Conservation (phyloP, 1,140 invertebrate genomes). For the Rhysida immarginata region DNA sequence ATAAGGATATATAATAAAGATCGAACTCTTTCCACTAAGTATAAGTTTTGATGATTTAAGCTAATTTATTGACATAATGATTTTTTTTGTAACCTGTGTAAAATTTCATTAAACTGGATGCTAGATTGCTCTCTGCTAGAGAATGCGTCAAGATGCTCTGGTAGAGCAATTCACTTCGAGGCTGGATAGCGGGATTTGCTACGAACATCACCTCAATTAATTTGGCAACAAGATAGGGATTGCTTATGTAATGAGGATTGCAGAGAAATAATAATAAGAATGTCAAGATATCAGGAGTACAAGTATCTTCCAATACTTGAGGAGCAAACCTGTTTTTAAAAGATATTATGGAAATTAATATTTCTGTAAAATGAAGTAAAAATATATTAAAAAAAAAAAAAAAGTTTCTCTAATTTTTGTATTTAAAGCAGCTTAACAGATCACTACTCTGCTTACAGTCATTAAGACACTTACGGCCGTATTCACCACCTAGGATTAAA, state of each 20-base stretch:
- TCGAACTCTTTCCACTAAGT: background rate
- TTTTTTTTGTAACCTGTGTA: constrained; percentile 73
- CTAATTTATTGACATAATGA: too few species aligned
- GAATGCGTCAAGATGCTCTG: constrained; percentile 64
- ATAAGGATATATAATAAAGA: too few species aligned
- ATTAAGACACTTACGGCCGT: too few species aligned
- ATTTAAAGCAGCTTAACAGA: too few species aligned
- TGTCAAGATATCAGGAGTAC: constrained; percentile 67
- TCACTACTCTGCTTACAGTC: too few species aligned
- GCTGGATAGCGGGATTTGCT: constrained; percentile 61
- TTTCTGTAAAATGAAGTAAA: constrained; percentile 8
- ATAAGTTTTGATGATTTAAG: too few species aligned
- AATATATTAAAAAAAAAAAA: background rate
- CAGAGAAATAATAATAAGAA: constrained; percentile 80
- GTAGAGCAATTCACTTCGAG: constrained; percentile 43
- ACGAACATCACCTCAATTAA: constrained; percentile 83
- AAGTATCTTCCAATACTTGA: constrained; percentile 51
- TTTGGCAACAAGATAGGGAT: constrained; percentile 91
- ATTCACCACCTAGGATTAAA: too few species aligned
- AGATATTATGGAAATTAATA: constrained; percentile 14
- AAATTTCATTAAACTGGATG: constrained; percentile 89
- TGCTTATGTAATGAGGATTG: constrained; percentile 75
- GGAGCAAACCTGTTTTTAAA: constrained; percentile 54
- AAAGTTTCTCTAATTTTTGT: too few species aligned
- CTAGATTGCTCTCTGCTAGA: constrained; percentile 61